phyloP scores from a whole-genome alignment of 2,113 vertebrate genomes.

The Oreochromis spilurus region DNA sequence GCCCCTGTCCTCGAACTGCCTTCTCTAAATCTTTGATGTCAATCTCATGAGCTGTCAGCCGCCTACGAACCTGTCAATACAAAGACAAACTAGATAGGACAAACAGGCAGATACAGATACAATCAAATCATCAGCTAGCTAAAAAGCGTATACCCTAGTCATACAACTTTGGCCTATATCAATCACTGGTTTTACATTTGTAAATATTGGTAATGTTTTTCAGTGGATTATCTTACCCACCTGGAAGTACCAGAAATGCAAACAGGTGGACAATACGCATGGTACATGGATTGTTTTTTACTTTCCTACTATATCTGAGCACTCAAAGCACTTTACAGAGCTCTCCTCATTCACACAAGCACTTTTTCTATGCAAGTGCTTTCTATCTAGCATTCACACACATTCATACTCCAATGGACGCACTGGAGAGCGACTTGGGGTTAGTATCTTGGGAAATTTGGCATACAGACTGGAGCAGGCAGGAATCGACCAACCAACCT shows the following conservation, averaged over 20 bases:
- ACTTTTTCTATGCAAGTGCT: background rate
- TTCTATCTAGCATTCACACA: background rate
- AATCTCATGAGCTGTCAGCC: conserved; percentile 90
- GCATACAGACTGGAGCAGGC: background rate
- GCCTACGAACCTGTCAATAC: conserved; percentile 78
- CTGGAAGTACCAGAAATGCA: background rate
- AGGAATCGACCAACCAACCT: background rate
- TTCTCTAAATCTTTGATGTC: conserved; percentile 93
- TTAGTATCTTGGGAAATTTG: background rate
- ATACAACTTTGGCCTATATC: background rate
- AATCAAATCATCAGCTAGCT: background rate
- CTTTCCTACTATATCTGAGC: background rate
- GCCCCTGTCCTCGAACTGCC: conserved; percentile 78
- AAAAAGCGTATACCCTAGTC: background rate
- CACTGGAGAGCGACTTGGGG: background rate
- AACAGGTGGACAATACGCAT: background rate
- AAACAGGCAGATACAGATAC: background rate
- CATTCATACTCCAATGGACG: background rate
- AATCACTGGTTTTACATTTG: background rate
- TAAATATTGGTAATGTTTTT: background rate
- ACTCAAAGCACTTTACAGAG: background rate
- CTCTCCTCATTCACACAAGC: background rate
- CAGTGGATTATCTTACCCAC: background rate
- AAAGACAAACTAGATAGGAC: background rate
- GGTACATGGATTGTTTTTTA: background rate